phyloP scores from a whole-genome alignment of 2,888 invertebrate genomes.

The Julus scandinavius region DNA sequence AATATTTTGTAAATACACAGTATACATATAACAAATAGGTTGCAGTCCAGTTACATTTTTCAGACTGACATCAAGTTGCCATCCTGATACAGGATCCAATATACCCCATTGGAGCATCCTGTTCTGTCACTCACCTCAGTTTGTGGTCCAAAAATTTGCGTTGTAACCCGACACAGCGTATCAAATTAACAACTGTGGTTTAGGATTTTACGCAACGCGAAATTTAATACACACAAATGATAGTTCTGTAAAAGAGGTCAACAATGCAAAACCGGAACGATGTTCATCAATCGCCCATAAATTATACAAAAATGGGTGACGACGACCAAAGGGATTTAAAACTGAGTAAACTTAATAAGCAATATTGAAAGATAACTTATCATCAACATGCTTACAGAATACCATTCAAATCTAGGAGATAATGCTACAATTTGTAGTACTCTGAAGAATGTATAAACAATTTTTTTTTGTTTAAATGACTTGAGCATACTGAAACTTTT shows the following conservation, averaged over 20 bases:
- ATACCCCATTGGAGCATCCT: not conserved
- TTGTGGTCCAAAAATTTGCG: not conserved
- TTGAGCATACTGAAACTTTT: too few relatives aligned
- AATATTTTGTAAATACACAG: too few relatives aligned
- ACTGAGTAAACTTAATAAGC: too few relatives aligned
- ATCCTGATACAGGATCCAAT: not conserved
- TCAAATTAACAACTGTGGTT: not conserved
- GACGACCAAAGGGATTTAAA: not conserved
- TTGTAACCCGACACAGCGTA: not conserved
- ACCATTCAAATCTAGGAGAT: too few relatives aligned
- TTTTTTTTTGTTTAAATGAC: too few relatives aligned
- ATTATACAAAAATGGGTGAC: not conserved
- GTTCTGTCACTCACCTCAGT: constrained; percentile 1
- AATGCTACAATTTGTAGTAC: too few relatives aligned
- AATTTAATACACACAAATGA: constrained; percentile 2
- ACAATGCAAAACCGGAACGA: not conserved
- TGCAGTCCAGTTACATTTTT: too few relatives aligned
- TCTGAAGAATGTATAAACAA: too few relatives aligned
- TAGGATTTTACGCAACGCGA: not conserved
- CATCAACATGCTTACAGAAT: too few relatives aligned
- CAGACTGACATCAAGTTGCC: too few relatives aligned
- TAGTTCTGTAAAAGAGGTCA: not conserved
- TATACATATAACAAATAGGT: too few relatives aligned
- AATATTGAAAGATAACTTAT: too few relatives aligned
- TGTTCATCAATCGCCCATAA: not conserved